These are phyloP conservation scores for Heterochromis multidens DNA, from an alignment of 2,113 vertebrate genomes.

Conservation along the genomic window DNA sequence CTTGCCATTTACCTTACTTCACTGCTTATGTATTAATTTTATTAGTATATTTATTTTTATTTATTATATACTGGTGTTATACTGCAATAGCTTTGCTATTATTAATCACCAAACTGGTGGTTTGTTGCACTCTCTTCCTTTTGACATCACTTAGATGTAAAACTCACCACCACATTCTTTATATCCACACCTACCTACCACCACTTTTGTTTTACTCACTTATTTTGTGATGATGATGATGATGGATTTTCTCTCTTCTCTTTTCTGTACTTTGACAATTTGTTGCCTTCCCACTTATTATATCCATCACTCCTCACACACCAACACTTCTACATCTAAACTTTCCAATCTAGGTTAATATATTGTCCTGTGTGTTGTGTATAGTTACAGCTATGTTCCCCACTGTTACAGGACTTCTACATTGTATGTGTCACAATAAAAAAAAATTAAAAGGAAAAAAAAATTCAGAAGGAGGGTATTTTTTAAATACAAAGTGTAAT, in stretches of 20 bases:
- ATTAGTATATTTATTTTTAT: not conserved
- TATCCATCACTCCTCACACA: not conserved
- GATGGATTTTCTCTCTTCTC: rapidly evolving
- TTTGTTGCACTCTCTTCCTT: not conserved
- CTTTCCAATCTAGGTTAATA: not conserved
- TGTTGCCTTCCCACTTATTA: not conserved
- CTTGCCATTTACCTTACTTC: not conserved
- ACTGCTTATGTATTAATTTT: not conserved
- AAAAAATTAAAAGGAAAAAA: not conserved
- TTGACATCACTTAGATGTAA: not conserved
- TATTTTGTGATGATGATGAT: not conserved
- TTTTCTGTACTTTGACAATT: not conserved
- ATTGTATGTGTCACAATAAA: not conserved
- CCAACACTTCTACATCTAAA: not conserved
- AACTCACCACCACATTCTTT: not conserved
- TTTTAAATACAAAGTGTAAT: not conserved
- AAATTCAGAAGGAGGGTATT: too few relatives aligned
- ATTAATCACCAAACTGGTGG: not conserved
- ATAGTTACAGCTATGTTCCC: rapidly evolving
- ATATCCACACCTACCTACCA: not conserved
- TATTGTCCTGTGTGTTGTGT: not conserved
- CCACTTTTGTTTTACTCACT: too few relatives aligned
- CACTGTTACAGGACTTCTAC: not conserved
- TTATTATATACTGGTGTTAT: not conserved
- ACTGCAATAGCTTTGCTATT: not conserved